Base-by-base conservation (phyloP, 2,888 invertebrate genomes). In the Drosophila trichaetosa region DNA sequence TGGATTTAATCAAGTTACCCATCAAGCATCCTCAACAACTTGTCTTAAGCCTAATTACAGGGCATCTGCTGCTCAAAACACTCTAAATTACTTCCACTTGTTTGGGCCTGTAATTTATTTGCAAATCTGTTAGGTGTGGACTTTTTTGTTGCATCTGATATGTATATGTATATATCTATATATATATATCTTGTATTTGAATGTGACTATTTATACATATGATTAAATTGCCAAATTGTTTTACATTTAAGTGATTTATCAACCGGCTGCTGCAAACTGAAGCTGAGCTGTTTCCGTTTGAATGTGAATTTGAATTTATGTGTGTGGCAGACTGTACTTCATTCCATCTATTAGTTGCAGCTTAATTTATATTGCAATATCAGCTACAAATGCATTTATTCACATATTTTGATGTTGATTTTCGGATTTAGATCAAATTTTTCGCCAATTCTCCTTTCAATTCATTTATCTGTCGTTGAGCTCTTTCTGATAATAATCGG, bases 71-170 rank as follows among this genome's bases (percentile, higher is more conserved):
- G 18, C 49, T 11, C 29, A 11, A 56, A 21, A 49, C n/a, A 49
- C 2, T 13, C 27, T 6, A 3, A 24, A 2, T 27, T 33, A n/a
- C 13, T 42, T 29, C 16, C 38, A 31, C 31, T 29, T 51, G 34
- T 69, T 67, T 54, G 68, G 57, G 46, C 33, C 54, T 57, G 69
- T 75, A 76, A 85, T 87, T 87, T 85, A 87, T 85, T 72, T 76
- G 70, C 71, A 49, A 65, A 75, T 68, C 71, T 60, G 54, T 64
- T 42, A 49, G 46, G 38, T 56, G 46, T 27, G 63, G 27, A 21
- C 34, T 40, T 59, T 40, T 52, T 51, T 29, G 31, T 7, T 58
- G 48, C 58, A 59, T 65, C 34, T 31, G 48, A 65, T 27, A 27
- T 38, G 52, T 31, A n/a, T 42, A 13, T 52, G 2, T 18, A 18